Evolutionary conservation across 1,140 invertebrate species (phyloP), one percentile per base, ranked within the genome.

Genomic region (Pachypeltis micranthus): DNA sequence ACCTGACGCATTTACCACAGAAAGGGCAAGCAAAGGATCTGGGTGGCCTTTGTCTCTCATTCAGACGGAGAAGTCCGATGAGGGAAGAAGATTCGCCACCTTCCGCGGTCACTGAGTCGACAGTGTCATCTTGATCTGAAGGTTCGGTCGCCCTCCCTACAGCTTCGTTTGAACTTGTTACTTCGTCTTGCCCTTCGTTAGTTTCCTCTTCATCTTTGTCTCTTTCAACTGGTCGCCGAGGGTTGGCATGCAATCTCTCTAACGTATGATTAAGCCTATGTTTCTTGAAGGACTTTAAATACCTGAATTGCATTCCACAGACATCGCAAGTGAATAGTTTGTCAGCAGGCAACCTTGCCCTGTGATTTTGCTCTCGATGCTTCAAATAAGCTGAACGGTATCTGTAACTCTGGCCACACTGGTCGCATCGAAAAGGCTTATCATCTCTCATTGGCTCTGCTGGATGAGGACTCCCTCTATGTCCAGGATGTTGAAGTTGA

Each of bases 341-440:
- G 74, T 91, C 89, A 7, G 89, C 89, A 0, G 90, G 90, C 7
- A 91, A 74, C 1, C 88, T 77, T 1, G 89, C 88, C 0, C 88
- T 81, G 69, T 93, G 90, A 70, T 92, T 91, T 74, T 91, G 89
- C 71, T 91, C 90, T 51, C 89, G 82, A 72, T 92, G 90, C 70
- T 91, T 90, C 29, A 90, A 85, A 74, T 90, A 93, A 4, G 89
- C 88, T 21, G 88, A 91, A 54, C 89, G 80, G 71, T 92, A 92
- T 65, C 88, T 83, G 74, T 93, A 93, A 68, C 87, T 88, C 69
- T 93, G 90, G 7, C 90, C 90, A 73, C 90, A 93, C 70, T 91
- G 88, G 69, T 91, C 88, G 75, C 90, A 93, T 10, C 90, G 88
- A 75, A 91, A 91, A n/a, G 89, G 88, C 70, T 91, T 93, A 72